These are phyloP conservation scores for Mystacornis crossleyi DNA, from an alignment of 2,113 vertebrate genomes.

Conservation along the genomic window DNA sequence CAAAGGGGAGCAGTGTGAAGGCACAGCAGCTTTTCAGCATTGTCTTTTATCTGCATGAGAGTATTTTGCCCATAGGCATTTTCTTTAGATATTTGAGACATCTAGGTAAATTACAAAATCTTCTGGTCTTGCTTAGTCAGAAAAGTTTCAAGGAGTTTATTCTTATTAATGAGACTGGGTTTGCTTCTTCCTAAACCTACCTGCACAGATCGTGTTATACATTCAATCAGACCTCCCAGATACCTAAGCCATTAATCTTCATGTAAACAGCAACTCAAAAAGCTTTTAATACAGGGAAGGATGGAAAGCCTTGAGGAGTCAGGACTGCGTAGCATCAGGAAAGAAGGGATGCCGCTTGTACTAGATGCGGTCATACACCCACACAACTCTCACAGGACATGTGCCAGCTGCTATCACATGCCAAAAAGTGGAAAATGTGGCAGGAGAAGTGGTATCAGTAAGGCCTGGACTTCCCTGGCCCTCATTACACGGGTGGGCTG, in stretches of 20 bases:
- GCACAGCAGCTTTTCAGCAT: neutral
- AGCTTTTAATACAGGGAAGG: neutral
- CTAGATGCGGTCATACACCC: neutral
- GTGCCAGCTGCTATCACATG: fast-evolving
- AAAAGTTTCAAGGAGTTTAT: neutral
- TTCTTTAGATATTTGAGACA: neutral
- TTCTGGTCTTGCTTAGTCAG: neutral
- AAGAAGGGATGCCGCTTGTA: neutral
- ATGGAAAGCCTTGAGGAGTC: neutral
- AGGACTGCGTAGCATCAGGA: neutral
- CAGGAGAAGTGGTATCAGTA: neutral
- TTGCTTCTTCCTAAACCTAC: neutral
- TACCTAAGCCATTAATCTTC: neutral
- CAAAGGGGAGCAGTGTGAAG: neutral
- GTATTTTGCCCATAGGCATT: neutral
- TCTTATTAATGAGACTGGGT: neutral
- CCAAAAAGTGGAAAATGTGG: neutral
- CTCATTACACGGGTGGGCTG: fast-evolving
- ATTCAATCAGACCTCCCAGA: neutral
- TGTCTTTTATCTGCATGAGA: neutral
- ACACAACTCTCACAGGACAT: fast-evolving
- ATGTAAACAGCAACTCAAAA: neutral
- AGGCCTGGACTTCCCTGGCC: neutral
- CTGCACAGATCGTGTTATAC: neutral
- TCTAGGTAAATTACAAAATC: neutral